Evolutionary conservation across 2,888 invertebrate species (phyloP).

Genomic region (Campoplex capitator): DNA sequence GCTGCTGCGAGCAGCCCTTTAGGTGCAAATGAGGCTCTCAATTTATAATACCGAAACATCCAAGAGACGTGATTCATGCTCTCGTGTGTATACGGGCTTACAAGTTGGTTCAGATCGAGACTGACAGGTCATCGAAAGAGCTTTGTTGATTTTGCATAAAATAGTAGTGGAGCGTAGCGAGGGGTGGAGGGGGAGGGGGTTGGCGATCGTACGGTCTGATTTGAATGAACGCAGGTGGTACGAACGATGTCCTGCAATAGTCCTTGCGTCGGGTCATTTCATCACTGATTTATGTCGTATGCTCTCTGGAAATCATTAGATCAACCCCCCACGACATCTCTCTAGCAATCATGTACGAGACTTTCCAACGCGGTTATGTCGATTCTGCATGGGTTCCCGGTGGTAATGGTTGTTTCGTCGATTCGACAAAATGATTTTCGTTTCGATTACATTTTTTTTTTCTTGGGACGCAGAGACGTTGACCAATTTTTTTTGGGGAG

Average conservation of each 20-base stretch:
- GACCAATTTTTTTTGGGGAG: not conserved
- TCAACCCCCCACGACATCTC: constrained; percentile 1
- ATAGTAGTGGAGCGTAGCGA: not conserved
- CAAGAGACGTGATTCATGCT: not conserved
- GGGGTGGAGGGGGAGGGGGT: not conserved
- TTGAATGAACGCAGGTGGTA: constrained; percentile 57
- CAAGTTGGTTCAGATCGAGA: constrained; percentile 24
- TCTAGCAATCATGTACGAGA: not conserved
- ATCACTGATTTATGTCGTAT: constrained; percentile 57
- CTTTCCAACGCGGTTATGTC: not conserved
- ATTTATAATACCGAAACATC: constrained; percentile 25
- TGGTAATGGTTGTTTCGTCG: too few species aligned
- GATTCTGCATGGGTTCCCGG: too few species aligned
- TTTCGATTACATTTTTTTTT: not conserved
- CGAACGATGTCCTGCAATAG: constrained; percentile 51
- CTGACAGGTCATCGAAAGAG: constrained; percentile 43
- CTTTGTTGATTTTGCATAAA: constrained; percentile 45
- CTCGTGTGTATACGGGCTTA: not conserved
- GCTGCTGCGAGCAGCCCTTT: not conserved
- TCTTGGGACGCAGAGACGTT: not conserved
- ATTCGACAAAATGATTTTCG: not conserved
- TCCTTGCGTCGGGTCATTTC: constrained; percentile 54
- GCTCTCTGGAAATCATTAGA: constrained; percentile 43
- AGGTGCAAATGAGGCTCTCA: constrained; percentile 35
- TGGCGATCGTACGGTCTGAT: not conserved